phyloP scores from a whole-genome alignment of 2,888 invertebrate species.

The Eulithis prunata region DNA sequence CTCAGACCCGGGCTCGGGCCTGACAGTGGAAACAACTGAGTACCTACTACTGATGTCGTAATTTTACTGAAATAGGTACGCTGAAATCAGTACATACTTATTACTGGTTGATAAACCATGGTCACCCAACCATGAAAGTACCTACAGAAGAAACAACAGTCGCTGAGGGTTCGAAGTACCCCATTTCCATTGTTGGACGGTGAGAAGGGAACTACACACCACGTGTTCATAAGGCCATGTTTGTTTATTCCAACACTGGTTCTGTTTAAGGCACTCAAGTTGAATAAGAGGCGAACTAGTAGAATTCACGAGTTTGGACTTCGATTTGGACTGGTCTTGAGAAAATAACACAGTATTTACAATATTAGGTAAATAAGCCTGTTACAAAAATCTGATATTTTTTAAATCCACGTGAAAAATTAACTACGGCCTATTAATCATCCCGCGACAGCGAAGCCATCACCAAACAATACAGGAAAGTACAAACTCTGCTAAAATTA shows the following conservation, averaged over 20 bases:
- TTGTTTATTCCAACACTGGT: conserved; percentile 20
- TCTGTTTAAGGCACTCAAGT: background rate
- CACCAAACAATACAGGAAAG: conserved; percentile 34
- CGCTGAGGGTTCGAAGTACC: conserved; percentile 25
- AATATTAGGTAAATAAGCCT: too few relatives aligned
- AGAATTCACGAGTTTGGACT: too few relatives aligned
- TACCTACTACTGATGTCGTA: too few relatives aligned
- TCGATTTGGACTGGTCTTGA: too few relatives aligned
- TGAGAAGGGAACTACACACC: conserved; percentile 32
- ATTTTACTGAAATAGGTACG: too few relatives aligned
- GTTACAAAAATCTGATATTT: too few relatives aligned
- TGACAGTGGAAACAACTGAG: too few relatives aligned
- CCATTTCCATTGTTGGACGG: conserved; percentile 35
- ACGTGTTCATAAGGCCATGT: conserved; percentile 33
- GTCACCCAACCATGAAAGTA: conserved; percentile 16
- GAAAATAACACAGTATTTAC: too few relatives aligned
- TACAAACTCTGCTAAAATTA: conserved; percentile 34
- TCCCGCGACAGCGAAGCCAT: background rate
- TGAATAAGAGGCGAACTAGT: too few relatives aligned
- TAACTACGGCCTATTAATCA: background rate
- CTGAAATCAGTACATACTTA: too few relatives aligned
- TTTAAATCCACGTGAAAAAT: background rate
- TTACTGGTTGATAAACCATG: conserved; percentile 1
- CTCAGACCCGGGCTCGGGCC: too few relatives aligned
- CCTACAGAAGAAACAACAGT: conserved; percentile 3